Evolutionary conservation across 2,888 invertebrate genomes (phyloP).

Genomic region (Paralinhomoeus sp.): DNA sequence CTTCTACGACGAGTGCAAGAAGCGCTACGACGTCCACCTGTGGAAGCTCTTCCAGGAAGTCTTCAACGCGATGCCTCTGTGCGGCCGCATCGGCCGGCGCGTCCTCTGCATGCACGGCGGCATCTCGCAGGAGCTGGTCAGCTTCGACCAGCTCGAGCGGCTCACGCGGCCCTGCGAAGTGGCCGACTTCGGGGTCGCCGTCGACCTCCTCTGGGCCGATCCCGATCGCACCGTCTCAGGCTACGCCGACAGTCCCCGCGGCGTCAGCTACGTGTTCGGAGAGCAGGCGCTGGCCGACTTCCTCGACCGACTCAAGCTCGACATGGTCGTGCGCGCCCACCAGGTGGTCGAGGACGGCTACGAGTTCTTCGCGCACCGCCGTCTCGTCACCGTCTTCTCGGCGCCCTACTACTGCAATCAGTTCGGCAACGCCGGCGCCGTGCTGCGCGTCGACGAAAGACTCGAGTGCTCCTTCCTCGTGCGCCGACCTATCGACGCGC

Average conservation of each 20-base stretch:
- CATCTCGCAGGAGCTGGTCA: conserved; percentile 64
- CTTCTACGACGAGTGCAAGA: conserved; percentile 40
- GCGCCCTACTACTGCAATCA: conserved; percentile 68
- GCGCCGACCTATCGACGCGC: no score
- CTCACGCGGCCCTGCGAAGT: conserved; percentile 37
- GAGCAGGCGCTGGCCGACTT: conserved; percentile 13
- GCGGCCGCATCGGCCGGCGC: conserved; percentile 68
- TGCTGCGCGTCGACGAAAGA: no score
- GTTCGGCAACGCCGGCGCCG: no score
- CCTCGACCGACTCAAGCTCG: conserved; percentile 12
- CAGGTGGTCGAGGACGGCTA: conserved; percentile 47
- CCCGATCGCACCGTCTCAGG: conserved; percentile 7
- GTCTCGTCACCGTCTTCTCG: conserved; percentile 79
- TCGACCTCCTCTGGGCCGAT: conserved; percentile 32
- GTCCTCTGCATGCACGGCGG: conserved; percentile 55
- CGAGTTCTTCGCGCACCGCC: conserved; percentile 68
- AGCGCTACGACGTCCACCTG: conserved; percentile 84
- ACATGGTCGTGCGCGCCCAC: conserved; percentile 18
- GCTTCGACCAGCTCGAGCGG: conserved; percentile 35
- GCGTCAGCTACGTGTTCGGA: conserved; percentile 14
- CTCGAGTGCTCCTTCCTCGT: no score
- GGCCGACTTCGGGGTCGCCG: conserved; percentile 33
- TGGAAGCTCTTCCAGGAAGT: conserved; percentile 98
- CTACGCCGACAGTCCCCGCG: conserved; percentile 8
- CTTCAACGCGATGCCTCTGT: conserved; percentile 92